Evolutionary conservation across 2,113 vertebrate genomes (phyloP), one percentile per base, ranked within the genome.

Genomic region (Grantiella picta): DNA sequence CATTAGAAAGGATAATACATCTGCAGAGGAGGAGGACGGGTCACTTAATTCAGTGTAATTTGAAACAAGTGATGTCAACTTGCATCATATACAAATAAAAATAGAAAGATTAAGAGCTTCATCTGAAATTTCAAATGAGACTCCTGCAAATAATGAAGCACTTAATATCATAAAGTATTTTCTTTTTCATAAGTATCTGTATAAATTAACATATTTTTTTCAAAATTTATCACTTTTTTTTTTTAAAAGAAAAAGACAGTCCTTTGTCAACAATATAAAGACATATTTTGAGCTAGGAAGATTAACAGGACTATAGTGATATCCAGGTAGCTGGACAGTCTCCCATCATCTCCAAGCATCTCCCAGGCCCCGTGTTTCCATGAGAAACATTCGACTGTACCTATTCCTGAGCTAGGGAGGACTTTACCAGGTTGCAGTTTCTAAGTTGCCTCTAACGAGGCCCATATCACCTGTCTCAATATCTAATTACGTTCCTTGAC

Each of bases 101-200:
- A 17, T 1, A 52, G 50, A 82, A 59, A 42, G 44, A 64, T 52
- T 5, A 82, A 71, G 27, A 83, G 35, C 47, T 61, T 69, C 38
- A 54, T 86, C 42, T 83, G 70, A 82, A 66, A 81, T 94, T 92
- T 36, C 69, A 47, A 84, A 83, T 24, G 4, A 85, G 71, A 84
- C 56, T 69, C 44, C 25, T 64, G 9, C 24, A 73, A 73, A 78
- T 25, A 22, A 59, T 56, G 19, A 56, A 87, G 21, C 18, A 60
- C 33, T 35, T 4, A 1, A 23, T 49, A 64, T 3, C 12, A 8
- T 63, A 72, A 68, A 92, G 38, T 3, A 23, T 60, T 73, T 68
- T 77, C 18, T 56, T 77, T 81, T 60, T 61, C 35, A 25, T 13
- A 70, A 17, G 16, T 16, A 86, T 33, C 38, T 76, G 12, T 33